These are phyloP conservation scores for Patella vulgata DNA, from an alignment of 1,140 invertebrate species.

Conservation along the genomic window DNA sequence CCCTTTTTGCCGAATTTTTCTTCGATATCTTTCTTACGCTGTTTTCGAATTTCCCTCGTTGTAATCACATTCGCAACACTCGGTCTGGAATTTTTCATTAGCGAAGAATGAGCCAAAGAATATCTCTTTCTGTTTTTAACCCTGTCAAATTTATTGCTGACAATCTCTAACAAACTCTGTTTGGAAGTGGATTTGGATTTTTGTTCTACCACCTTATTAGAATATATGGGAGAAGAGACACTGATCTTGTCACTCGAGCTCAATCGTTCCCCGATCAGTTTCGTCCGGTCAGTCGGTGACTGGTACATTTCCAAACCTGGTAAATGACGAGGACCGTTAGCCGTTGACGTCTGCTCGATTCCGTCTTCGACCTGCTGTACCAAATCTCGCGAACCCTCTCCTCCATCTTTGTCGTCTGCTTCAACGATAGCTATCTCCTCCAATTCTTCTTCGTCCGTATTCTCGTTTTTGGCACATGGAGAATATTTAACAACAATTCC, in stretches of 20 bases:
- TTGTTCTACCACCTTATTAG: slow-evolving; percentile 55
- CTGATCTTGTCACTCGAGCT: slow-evolving; percentile 61
- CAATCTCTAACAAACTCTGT: slow-evolving; percentile 75
- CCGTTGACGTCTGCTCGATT: slow-evolving; percentile 67
- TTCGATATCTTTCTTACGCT: slow-evolving; percentile 61
- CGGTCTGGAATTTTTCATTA: slow-evolving; percentile 60
- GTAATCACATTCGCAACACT: slow-evolving; percentile 52
- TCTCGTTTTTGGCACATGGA: slow-evolving; percentile 60
- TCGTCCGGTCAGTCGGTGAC: slow-evolving; percentile 67
- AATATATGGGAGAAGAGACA: slow-evolving; percentile 58
- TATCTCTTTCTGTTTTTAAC: slow-evolving; percentile 61
- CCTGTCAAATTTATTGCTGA: slow-evolving; percentile 74
- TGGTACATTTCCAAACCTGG: slow-evolving; percentile 55
- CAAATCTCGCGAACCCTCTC: slow-evolving; percentile 25
- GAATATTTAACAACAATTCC: slow-evolving; percentile 68
- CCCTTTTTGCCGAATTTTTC: slow-evolving; percentile 63
- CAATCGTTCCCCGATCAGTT: slow-evolving; percentile 61
- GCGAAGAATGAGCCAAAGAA: slow-evolving; percentile 51
- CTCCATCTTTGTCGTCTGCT: slow-evolving; percentile 73
- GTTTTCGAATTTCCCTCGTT: slow-evolving; percentile 55
- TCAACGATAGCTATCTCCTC: slow-evolving; percentile 81
- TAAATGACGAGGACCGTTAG: slow-evolving; percentile 75
- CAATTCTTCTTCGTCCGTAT: slow-evolving; percentile 72
- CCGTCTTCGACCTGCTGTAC: slow-evolving; percentile 20
- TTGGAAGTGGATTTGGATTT: slow-evolving; percentile 70